Evolutionary conservation across 1,140 invertebrate genomes (phyloP).

Genomic region (Tetragonula clypearis): DNA sequence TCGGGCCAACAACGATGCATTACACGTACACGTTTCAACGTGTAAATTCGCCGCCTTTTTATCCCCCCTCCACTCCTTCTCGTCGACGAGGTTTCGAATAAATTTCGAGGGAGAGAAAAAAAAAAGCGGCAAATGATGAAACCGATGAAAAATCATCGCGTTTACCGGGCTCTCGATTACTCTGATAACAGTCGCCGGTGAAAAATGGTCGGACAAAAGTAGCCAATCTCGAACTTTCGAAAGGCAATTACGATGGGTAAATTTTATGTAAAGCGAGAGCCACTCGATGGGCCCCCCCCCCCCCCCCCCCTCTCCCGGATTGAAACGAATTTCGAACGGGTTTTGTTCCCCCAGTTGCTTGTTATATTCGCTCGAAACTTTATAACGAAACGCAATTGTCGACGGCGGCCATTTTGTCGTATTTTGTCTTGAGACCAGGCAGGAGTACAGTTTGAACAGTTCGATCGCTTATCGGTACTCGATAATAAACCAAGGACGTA

Average conservation of each 20-base stretch:
- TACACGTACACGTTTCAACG: not conserved
- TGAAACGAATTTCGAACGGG: not conserved
- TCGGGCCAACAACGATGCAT: too few relatives aligned
- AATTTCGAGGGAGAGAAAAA: not conserved
- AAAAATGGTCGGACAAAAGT: not conserved
- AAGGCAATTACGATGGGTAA: not conserved
- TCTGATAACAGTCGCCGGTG: not conserved
- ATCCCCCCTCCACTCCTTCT: too few relatives aligned
- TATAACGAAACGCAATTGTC: constrained; percentile 14
- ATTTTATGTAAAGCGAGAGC: not conserved
- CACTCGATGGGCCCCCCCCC: not conserved
- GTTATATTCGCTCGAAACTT: constrained; percentile 5
- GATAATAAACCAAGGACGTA: too few relatives aligned
- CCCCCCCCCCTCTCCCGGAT: too few relatives aligned
- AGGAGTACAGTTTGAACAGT: not conserved
- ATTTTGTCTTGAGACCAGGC: not conserved
- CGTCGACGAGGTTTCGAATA: too few relatives aligned
- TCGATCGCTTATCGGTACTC: not conserved
- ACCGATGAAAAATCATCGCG: constrained; percentile 20
- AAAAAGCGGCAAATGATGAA: not conserved
- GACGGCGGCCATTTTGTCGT: not conserved
- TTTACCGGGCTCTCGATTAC: constrained; percentile 3
- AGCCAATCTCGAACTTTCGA: not conserved
- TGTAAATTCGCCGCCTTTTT: not conserved
- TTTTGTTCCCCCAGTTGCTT: not conserved